Conservation (phyloP, 2,113 vertebrate species). For the Rhabdomys dilectus region DNA sequence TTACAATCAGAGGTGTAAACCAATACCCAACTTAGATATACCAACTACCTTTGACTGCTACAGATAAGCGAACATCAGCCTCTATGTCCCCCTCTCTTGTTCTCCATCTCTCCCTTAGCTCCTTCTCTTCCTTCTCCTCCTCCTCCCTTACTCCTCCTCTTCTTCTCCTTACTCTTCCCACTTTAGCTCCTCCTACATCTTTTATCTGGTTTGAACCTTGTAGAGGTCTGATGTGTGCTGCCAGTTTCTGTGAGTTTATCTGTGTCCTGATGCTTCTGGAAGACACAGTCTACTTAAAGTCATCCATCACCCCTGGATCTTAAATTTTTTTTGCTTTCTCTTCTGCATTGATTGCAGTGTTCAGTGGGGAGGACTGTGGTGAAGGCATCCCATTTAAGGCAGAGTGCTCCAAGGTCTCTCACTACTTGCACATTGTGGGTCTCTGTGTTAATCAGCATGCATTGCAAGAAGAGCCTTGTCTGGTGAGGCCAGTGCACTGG, state of each 20-base stretch:
- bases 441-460: background rate
- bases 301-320: background rate
- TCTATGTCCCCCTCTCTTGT: too few species aligned
- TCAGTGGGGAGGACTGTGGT: too few species aligned
- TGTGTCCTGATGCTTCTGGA: background rate
- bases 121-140: too few species aligned
- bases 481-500: background rate
- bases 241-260: background rate
- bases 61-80: too few species aligned
- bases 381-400: background rate
- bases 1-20: too few species aligned
- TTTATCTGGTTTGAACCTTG: background rate
- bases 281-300: background rate
- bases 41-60: too few species aligned
- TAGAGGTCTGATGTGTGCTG: background rate
- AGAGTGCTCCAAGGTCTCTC: background rate
- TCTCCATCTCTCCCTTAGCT: too few species aligned
- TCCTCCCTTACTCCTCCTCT: too few species aligned
- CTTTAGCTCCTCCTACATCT: background rate
- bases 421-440: background rate
- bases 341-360: background rate
- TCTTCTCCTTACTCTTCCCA: too few species aligned
- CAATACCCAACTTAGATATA: too few species aligned
- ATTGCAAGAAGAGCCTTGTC: background rate
- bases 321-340: background rate